A percentile compares a stretch with the other conserved stretches of the same genome.
phyloP scores from a whole-genome alignment of 2,888 invertebrate species.

The Mallateleia sp. region DNA sequence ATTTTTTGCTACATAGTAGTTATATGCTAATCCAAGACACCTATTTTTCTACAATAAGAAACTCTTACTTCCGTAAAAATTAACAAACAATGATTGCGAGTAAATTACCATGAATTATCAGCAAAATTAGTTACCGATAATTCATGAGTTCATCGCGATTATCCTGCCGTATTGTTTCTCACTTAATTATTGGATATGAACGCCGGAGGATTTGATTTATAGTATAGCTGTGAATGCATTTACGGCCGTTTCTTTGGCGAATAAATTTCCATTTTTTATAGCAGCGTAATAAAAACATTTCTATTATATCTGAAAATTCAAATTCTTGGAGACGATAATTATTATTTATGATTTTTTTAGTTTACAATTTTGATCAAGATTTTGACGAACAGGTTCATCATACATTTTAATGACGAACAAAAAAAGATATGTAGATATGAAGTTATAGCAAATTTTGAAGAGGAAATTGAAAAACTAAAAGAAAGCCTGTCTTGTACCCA shows the following conservation, averaged over 20 bases:
- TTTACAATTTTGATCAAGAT: too few species aligned
- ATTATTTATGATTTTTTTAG: too few species aligned
- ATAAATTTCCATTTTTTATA: conserved; percentile 38
- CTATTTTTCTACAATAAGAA: neutral
- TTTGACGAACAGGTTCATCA: too few species aligned
- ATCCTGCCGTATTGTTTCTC: conserved; percentile 41
- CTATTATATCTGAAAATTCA: too few species aligned
- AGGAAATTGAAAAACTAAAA: too few species aligned
- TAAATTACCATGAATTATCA: conserved; percentile 44
- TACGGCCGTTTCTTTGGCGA: conserved; percentile 25
- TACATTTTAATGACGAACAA: too few species aligned
- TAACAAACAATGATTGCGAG: conserved; percentile 4
- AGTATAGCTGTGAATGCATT: conserved; percentile 14
- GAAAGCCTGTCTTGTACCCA: too few species aligned
- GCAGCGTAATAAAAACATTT: neutral
- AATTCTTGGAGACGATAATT: too few species aligned
- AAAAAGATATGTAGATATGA: too few species aligned
- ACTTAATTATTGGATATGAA: conserved; percentile 51
- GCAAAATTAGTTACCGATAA: conserved; percentile 40
- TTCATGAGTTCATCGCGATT: conserved; percentile 51
- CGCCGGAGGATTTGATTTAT: conserved; percentile 38
- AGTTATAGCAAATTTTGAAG: too few species aligned
- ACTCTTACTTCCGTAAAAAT: conserved; percentile 37
- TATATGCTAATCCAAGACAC: conserved; percentile 8
- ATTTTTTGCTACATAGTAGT: too few species aligned